Evolutionary conservation across 2,888 invertebrate genomes (phyloP).

Genomic region (Drosophila pegasa): DNA sequence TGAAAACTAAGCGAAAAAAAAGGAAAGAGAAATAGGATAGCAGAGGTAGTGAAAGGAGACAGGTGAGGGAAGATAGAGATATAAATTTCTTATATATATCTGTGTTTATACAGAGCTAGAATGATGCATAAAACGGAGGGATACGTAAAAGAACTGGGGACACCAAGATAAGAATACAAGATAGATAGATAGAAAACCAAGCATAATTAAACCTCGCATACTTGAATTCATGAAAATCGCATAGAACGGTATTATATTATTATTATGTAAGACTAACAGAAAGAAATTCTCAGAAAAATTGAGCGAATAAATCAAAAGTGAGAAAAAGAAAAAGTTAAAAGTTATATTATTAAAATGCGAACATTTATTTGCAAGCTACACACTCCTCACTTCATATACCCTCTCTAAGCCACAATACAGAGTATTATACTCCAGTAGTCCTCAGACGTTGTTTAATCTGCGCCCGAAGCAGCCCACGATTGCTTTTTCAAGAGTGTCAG

Average conservation of each 20-base stretch:
- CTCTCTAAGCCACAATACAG: neutral
- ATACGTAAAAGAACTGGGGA: too few relatives aligned
- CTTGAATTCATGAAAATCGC: neutral
- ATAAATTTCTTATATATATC: too few relatives aligned
- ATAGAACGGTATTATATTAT: slow-evolving; percentile 1
- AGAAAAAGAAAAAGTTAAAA: neutral
- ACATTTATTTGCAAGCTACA: neutral
- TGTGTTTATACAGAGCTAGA: too few relatives aligned
- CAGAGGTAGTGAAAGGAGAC: too few relatives aligned
- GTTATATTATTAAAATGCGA: neutral
- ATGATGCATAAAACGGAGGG: too few relatives aligned
- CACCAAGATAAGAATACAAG: too few relatives aligned
- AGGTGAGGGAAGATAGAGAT: too few relatives aligned
- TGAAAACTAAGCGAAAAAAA: too few relatives aligned
- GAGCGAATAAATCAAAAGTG: neutral
- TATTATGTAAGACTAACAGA: too few relatives aligned
- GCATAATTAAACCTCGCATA: too few relatives aligned
- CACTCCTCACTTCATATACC: neutral
- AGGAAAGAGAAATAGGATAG: too few relatives aligned
- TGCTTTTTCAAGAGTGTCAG: slow-evolving; percentile 39
- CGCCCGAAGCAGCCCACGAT: neutral
- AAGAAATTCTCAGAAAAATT: neutral
- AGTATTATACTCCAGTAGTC: neutral
- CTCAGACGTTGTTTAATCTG: neutral
- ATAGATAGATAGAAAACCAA: too few relatives aligned